phyloP scores from a whole-genome alignment of 2,113 vertebrate genomes.

The Dromas ardeola region DNA sequence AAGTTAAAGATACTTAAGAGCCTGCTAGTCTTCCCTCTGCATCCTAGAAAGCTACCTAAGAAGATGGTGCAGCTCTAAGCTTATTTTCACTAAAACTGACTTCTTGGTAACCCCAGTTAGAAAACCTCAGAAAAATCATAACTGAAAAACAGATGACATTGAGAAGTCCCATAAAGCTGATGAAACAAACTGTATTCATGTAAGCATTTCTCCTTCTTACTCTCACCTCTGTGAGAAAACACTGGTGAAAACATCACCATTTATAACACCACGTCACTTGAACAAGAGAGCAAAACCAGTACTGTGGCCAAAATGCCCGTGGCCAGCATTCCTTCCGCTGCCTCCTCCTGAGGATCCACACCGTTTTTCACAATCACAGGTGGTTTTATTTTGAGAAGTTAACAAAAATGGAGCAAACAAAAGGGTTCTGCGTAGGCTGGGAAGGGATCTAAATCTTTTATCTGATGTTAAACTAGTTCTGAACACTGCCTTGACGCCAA shows the following conservation, averaged over 20 bases:
- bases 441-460: neutral
- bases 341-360: neutral
- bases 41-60: neutral
- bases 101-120: neutral
- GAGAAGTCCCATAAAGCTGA: neutral
- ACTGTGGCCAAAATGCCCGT: neutral
- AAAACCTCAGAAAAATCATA: neutral
- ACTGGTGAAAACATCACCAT: neutral
- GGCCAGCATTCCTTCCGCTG: neutral
- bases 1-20: neutral
- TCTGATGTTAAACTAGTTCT: neutral
- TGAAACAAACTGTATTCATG: neutral
- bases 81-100: neutral
- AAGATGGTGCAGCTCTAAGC: neutral
- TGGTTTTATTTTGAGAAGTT: neutral
- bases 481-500: neutral
- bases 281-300: neutral
- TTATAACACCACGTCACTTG: accelerated
- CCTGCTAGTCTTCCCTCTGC: neutral
- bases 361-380: neutral
- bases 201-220: neutral
- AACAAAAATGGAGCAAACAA: neutral
- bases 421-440: neutral
- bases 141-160: neutral
- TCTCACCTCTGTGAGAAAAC: neutral